A percentile compares a stretch with the other conserved stretches of the same genome.
These are phyloP conservation scores for Ciconia nigra DNA, from an alignment of 2,797 vertebrate species.

Conservation along the genomic window DNA sequence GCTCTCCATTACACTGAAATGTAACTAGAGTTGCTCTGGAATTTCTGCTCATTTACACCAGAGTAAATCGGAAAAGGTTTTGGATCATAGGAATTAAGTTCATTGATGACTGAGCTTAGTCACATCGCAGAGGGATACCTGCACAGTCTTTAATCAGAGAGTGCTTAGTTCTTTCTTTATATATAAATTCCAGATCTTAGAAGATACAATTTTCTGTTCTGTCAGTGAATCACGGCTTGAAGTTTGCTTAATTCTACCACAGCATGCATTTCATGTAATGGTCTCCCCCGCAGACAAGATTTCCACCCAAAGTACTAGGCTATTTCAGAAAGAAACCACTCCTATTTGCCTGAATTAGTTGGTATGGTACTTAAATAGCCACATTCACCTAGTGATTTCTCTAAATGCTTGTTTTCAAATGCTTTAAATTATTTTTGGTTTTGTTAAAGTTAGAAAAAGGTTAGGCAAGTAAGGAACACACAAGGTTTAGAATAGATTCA, in stretches of 20 bases:
- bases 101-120: not conserved
- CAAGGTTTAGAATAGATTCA: not conserved
- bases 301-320: not conserved
- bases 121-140: constrained; percentile 18
- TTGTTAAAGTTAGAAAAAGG: not conserved
- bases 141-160: constrained; percentile 14
- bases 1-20: not conserved
- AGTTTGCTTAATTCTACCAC: constrained; percentile 39
- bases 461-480: not conserved
- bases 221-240: not conserved
- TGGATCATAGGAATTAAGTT: constrained; percentile 12
- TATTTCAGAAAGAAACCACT: constrained; percentile 30
- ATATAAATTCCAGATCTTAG: not conserved
- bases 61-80: not conserved
- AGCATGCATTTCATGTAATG: constrained; percentile 25
- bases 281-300: constrained; percentile 18
- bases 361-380: not conserved
- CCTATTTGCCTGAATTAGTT: constrained; percentile 17
- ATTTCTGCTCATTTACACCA: constrained; percentile 20
- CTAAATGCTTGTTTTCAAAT: constrained; percentile 16
- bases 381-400: constrained; percentile 15
- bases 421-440: not conserved
- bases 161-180: not conserved
- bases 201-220: constrained; percentile 29
- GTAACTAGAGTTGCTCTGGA: not conserved